These are phyloP conservation scores for Epirrhoe alternata DNA, from an alignment of 2,888 invertebrate genomes.

Conservation along the genomic window DNA sequence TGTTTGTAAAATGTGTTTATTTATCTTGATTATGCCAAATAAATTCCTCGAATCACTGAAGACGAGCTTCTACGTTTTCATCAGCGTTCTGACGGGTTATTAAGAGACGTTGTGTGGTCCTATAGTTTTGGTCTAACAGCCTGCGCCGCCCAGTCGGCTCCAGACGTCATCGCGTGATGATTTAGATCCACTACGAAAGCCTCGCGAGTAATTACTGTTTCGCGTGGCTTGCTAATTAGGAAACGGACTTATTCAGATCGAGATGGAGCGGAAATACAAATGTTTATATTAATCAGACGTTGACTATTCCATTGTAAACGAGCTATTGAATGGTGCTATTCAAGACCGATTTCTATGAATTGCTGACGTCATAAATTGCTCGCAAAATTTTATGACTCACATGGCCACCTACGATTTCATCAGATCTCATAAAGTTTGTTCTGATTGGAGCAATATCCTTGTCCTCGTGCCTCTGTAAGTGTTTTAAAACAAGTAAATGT, in stretches of 20 bases:
- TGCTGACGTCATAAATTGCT: not conserved
- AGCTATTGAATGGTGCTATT: not conserved
- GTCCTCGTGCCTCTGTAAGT: not conserved
- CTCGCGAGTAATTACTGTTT: slow-evolving; percentile 51
- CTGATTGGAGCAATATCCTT: not conserved
- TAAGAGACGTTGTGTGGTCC: slow-evolving; percentile 35
- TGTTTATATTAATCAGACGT: slow-evolving; percentile 17
- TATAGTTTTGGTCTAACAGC: slow-evolving; percentile 1
- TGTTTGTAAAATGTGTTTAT: no score
- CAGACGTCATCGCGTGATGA: slow-evolving; percentile 51
- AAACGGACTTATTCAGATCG: slow-evolving; percentile 37
- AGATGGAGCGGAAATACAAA: slow-evolving; percentile 27
- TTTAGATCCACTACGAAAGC: slow-evolving; percentile 50
- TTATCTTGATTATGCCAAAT: no score
- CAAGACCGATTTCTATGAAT: not conserved
- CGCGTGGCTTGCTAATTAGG: slow-evolving; percentile 56
- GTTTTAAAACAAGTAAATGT: not conserved
- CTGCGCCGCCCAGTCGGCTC: slow-evolving; percentile 41
- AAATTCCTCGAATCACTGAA: not conserved
- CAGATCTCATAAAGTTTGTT: not conserved
- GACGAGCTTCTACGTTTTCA: not conserved
- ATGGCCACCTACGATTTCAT: not conserved
- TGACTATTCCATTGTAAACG: slow-evolving; percentile 1
- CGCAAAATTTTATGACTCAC: not conserved
- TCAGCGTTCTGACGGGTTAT: not conserved